Percentiles rank a stretch among this genome's conserved stretches.
phyloP scores from a whole-genome alignment of 2,888 invertebrate genomes.

The Psococerastis gibbosa region DNA sequence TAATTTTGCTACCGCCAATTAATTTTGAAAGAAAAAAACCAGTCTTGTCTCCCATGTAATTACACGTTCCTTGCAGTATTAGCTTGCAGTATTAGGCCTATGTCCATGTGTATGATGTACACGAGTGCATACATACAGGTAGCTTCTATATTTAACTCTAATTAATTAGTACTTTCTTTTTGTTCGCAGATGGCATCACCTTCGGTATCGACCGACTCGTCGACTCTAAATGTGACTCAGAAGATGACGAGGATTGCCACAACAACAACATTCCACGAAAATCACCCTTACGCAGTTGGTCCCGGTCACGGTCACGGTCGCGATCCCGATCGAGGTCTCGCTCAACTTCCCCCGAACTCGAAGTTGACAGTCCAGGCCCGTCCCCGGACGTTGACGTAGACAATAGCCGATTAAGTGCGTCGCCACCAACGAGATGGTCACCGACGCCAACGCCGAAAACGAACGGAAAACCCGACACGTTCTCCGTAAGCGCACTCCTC shows the following conservation, averaged over 20 bases:
- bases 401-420: constrained; percentile 18
- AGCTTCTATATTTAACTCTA: too few species aligned
- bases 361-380: constrained; percentile 55
- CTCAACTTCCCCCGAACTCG: constrained; percentile 46
- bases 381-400: constrained; percentile 14
- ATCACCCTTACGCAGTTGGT: constrained; percentile 15
- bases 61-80: too few species aligned
- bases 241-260: constrained; percentile 38
- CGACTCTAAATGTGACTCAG: constrained; percentile 34
- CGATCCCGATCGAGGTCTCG: constrained; percentile 21
- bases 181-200: constrained; percentile 56
- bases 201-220: constrained; percentile 70
- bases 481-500: constrained; percentile 64
- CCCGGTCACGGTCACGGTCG: constrained; percentile 17
- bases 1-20: too few species aligned
- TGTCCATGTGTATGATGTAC: too few species aligned
- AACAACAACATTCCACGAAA: constrained; percentile 25
- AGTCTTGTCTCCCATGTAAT: too few species aligned
- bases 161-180: too few species aligned
- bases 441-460: constrained; percentile 22
- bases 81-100: too few species aligned
- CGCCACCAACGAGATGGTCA: constrained; percentile 24
- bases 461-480: constrained; percentile 55
- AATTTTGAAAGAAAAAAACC: too few species aligned
- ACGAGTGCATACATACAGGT: too few species aligned